These are phyloP conservation scores for Vidua macroura DNA, from an alignment of 2,113 vertebrate species.

Conservation along the genomic window DNA sequence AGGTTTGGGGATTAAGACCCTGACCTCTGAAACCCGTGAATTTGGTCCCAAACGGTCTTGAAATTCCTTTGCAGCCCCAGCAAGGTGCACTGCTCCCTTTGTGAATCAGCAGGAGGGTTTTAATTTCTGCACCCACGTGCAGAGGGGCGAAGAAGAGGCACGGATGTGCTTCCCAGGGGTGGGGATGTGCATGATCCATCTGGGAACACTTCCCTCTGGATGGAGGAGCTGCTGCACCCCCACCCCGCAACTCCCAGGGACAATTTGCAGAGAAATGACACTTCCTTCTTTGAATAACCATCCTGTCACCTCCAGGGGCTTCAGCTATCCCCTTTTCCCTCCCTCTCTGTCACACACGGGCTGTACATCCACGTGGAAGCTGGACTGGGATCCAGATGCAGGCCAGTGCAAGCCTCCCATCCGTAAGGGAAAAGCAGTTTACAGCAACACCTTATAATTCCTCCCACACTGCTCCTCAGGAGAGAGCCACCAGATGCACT, in stretches of 20 bases:
- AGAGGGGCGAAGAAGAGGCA: not conserved
- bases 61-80: not conserved
- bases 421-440: not conserved
- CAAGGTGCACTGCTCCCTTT: not conserved
- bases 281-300: not conserved
- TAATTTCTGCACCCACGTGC: not conserved
- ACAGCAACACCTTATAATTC: not conserved
- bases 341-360: not conserved
- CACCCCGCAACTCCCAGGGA: not conserved
- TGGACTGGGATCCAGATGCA: not conserved
- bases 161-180: accelerated
- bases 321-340: not conserved
- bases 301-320: not conserved
- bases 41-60: not conserved
- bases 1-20: not conserved
- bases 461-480: not conserved
- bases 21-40: not conserved
- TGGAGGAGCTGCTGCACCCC: not conserved
- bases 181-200: not conserved
- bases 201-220: not conserved
- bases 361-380: not conserved
- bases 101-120: not conserved
- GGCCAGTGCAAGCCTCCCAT: not conserved
- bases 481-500: not conserved
- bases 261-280: not conserved